Conservation (phyloP, 2,113 vertebrate genomes). For the Marmota flaviventris region DNA sequence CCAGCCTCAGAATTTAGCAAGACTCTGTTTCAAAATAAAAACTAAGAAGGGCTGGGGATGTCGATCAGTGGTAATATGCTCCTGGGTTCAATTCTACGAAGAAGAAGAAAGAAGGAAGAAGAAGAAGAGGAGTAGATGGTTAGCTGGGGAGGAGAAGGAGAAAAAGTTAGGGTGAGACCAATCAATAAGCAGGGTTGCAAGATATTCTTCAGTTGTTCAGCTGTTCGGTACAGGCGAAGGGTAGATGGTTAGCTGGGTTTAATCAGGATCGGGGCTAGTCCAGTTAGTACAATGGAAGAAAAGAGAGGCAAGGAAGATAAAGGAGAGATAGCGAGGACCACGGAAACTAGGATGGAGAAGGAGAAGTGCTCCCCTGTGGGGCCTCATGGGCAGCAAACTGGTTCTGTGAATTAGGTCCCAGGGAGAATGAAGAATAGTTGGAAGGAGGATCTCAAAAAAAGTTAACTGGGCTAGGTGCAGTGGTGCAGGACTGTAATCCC, state of each 20-base stretch:
- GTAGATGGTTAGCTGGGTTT: background rate
- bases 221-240: background rate
- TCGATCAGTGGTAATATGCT: too few species aligned
- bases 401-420: background rate
- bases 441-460: background rate
- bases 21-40: too few species aligned
- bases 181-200: too few species aligned
- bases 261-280: background rate
- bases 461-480: background rate
- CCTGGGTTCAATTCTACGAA: too few species aligned
- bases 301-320: background rate
- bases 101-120: too few species aligned
- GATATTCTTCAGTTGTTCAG: background rate
- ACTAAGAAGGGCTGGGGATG: too few species aligned
- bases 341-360: background rate
- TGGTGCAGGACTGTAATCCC: too few species aligned
- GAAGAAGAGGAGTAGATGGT: too few species aligned
- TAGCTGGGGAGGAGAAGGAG: too few species aligned
- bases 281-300: background rate
- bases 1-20: too few species aligned
- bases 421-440: background rate
- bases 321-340: background rate
- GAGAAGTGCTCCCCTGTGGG: background rate
- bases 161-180: too few species aligned
- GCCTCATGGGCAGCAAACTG: background rate